A percentile compares a stretch with the other conserved stretches of the same genome.
phyloP scores from a whole-genome alignment of 2,888 invertebrate genomes.

The Eupithecia exiguata region DNA sequence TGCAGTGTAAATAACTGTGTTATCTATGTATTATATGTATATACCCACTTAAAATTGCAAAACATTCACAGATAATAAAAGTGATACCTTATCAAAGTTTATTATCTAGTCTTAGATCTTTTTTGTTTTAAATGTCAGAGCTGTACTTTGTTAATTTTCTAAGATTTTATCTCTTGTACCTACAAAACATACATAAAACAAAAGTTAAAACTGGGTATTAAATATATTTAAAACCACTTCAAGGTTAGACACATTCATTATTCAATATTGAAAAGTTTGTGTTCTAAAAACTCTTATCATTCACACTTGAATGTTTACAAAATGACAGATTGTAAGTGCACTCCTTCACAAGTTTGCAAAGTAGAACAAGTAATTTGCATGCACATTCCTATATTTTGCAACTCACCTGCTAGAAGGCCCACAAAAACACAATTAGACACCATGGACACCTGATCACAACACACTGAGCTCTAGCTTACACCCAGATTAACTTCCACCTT shows the following conservation, averaged over 20 bases:
- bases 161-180: neutral
- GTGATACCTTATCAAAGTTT: neutral
- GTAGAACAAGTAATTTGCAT: constrained; percentile 28
- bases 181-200: neutral
- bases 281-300: neutral
- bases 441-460: constrained; percentile 59
- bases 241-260: neutral
- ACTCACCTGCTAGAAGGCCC: constrained; percentile 68
- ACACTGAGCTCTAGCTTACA: constrained; percentile 32
- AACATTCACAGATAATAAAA: neutral
- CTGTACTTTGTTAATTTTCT: neutral
- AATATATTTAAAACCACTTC: neutral
- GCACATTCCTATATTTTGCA: constrained; percentile 10
- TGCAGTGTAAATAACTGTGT: neutral
- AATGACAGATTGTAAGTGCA: constrained; percentile 10
- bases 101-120: neutral
- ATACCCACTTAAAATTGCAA: neutral
- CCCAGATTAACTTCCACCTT: constrained; percentile 40
- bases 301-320: constrained; percentile 9
- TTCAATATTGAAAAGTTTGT: neutral
- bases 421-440: constrained; percentile 76
- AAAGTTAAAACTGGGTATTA: neutral
- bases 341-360: constrained; percentile 11
- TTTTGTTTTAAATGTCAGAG: neutral
- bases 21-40: neutral